Evolutionary conservation across 2,797 vertebrate species (phyloP).

Genomic region (Pantherophis vulpinus): DNA sequence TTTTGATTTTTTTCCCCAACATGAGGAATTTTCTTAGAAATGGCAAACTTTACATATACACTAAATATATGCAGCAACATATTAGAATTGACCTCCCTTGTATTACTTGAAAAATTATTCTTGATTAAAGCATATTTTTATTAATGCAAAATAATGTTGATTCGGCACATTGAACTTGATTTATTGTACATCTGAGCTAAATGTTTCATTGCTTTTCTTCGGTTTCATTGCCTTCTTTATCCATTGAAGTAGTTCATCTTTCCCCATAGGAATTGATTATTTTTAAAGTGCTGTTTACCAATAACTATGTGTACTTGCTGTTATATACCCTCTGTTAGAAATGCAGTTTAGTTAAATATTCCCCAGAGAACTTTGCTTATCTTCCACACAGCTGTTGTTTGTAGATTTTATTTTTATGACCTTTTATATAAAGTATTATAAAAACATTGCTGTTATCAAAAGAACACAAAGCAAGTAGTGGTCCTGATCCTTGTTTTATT

Average conservation of each 20-base stretch:
- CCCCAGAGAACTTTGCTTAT: background rate
- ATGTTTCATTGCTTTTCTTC: conserved; percentile 15
- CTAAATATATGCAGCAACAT: background rate
- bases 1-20: background rate
- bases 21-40: background rate
- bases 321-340: conserved; percentile 29
- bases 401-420: conserved; percentile 10
- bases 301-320: conserved; percentile 19
- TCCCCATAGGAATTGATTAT: conserved; percentile 54
- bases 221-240: background rate
- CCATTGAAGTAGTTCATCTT: conserved; percentile 29
- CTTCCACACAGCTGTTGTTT: conserved; percentile 34
- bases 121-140: background rate
- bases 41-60: background rate
- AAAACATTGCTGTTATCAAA: background rate
- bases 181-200: background rate
- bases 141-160: background rate
- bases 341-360: conserved; percentile 4
- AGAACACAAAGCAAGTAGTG: background rate
- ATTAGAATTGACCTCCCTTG: background rate
- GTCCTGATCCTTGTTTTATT: background rate
- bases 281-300: conserved; percentile 32
- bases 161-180: background rate
- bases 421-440: background rate
- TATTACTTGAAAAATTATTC: background rate